Base-by-base conservation (phyloP, 2,888 invertebrate genomes). In the Mythimna impura region DNA sequence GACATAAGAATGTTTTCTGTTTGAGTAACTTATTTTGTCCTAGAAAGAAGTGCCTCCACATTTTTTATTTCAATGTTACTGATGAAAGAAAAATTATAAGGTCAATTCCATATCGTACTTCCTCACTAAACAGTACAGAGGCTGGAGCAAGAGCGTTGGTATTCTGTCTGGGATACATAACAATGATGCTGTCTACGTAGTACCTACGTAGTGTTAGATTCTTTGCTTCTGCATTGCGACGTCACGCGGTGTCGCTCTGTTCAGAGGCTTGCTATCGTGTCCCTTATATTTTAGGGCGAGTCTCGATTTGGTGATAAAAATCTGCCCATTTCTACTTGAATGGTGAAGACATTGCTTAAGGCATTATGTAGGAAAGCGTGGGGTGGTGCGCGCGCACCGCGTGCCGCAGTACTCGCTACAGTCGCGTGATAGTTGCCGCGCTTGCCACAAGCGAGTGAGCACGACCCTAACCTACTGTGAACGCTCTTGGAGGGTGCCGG, bases 301-400 rank as follows among this genome's bases (percentile, higher is more conserved):
- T 87, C 89, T 87, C 86, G 86, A 89, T 89, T 90, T 81, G 87
- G 89, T 89, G 88, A 89, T 90, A 91, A 91, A 91, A 91, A 89
- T 86, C 88, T 76, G 83, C 85, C 85, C 88, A 91, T 90, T 89
- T 89, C 83, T 89, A 90, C 92, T 93, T 93, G 92, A 91, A 93
- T 93, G 93, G 89, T 87, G 81, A 85, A 87, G 84, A 85, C 86
- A 81, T 85, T 81, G 76, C 80, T 85, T 82, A 85, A 89, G 89
- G 82, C 86, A 82, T 81, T 82, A 69, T 64, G 70, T 65, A 80
- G 68, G 82, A 71, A 76, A 77, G 81, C 50, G 63, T 36, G 81
- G 83, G 79, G 84, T 73, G 70, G 64, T 91, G 92, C 92, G 94
- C 94, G 93, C 91, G 91, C 88, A 89, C 85, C 65, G 65, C 77